phyloP scores from a whole-genome alignment of 2,113 vertebrate species.

The Ardeotis arabs region DNA sequence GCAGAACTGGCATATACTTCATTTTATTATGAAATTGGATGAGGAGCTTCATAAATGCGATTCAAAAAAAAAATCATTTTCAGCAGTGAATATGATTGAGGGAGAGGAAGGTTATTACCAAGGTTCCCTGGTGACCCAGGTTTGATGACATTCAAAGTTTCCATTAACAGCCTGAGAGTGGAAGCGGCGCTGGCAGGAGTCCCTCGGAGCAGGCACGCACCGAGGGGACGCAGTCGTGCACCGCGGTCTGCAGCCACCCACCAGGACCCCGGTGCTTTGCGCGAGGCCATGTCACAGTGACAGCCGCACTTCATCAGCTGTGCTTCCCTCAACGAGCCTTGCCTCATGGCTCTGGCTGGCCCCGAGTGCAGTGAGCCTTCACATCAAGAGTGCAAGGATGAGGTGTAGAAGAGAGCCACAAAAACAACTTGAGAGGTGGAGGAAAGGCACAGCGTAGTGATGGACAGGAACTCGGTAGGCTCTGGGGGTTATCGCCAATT shows the following conservation, averaged over 20 bases:
- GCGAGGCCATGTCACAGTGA: accelerated
- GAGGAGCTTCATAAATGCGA: not conserved
- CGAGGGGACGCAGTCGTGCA: accelerated
- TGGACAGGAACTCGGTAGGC: not conserved
- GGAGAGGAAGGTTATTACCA: not conserved
- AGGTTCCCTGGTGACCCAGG: not conserved
- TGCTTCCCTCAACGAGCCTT: too few species aligned
- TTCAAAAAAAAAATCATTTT: not conserved
- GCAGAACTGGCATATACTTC: not conserved
- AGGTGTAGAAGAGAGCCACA: not conserved
- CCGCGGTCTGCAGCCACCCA: not conserved
- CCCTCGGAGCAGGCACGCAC: accelerated
- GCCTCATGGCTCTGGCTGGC: not conserved
- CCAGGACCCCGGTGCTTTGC: accelerated
- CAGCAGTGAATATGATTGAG: not conserved
- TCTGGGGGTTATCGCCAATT: not conserved
- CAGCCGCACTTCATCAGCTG: not conserved
- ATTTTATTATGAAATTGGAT: not conserved
- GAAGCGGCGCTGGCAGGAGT: accelerated
- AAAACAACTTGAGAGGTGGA: not conserved
- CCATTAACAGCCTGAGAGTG: not conserved
- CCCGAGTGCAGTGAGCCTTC: not conserved
- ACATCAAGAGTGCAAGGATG: accelerated
- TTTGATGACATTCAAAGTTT: not conserved
- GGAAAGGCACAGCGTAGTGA: not conserved